These are phyloP conservation scores for Pseudorectes ferrugineus DNA, from an alignment of 2,113 vertebrate species.

Conservation along the genomic window DNA sequence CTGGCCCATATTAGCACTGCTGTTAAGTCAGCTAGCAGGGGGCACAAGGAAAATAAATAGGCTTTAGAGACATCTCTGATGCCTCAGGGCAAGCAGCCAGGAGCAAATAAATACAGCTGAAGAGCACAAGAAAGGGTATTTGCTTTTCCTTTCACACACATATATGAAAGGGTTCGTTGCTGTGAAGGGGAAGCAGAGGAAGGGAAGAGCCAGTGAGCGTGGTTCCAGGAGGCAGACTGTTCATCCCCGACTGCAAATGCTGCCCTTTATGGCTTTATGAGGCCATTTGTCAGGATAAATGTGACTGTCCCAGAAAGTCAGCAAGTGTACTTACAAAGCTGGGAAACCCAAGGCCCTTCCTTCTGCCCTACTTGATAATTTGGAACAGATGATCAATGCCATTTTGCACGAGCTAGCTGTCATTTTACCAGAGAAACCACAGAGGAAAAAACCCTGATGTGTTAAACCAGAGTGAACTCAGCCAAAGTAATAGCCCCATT, in stretches of 20 bases:
- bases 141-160: conserved; percentile 48
- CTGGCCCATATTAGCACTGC: conserved; percentile 20
- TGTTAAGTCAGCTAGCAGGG: conserved; percentile 46
- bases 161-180: not conserved
- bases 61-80: conserved; percentile 30
- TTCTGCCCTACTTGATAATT: not conserved
- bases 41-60: conserved; percentile 57
- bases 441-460: not conserved
- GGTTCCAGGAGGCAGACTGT: not conserved
- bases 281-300: conserved; percentile 24
- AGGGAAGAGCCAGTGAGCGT: not conserved
- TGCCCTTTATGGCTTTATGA: conserved; percentile 1
- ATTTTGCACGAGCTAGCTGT: not conserved
- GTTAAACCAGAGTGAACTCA: conserved; percentile 31
- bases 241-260: not conserved
- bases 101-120: conserved; percentile 58
- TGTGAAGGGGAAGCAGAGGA: not conserved
- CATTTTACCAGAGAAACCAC: not conserved
- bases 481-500: conserved; percentile 40
- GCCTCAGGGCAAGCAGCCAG: conserved; percentile 43
- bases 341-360: not conserved
- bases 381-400: conserved; percentile 22
- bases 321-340: not conserved
- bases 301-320: conserved; percentile 8
- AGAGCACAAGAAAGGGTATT: conserved; percentile 44